Evolutionary conservation across 1,140 invertebrate genomes (phyloP).

Genomic region (Magallana angulata): DNA sequence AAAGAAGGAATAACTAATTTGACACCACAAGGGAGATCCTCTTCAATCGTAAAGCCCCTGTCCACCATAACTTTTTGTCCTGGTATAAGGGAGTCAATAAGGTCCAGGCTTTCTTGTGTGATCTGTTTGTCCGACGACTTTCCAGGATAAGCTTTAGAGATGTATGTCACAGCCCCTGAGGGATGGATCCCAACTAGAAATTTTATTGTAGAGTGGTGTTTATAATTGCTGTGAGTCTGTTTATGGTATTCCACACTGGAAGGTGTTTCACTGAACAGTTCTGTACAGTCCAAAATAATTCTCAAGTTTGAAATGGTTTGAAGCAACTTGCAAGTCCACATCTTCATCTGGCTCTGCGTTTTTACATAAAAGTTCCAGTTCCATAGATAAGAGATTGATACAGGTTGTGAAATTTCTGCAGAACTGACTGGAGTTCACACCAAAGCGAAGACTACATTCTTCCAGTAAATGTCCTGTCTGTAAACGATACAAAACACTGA

Average conservation of each 20-base stretch:
- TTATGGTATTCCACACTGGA: background rate
- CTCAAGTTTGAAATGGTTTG: background rate
- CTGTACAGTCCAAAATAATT: background rate
- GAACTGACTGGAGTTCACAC: background rate
- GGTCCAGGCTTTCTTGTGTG: background rate
- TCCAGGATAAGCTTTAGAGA: conserved; percentile 44
- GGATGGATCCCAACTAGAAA: background rate
- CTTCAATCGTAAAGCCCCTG: conserved; percentile 48
- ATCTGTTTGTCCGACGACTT: conserved; percentile 39
- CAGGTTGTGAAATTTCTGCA: too few species aligned
- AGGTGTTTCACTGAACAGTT: conserved; percentile 16
- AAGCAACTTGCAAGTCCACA: background rate
- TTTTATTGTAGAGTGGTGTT: conserved; percentile 33
- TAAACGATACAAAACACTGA: too few species aligned
- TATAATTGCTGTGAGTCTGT: background rate
- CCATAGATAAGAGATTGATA: too few species aligned
- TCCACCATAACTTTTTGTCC: conserved; percentile 47
- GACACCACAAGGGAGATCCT: conserved; percentile 13
- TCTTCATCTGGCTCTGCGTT: background rate
- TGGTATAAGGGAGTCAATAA: conserved; percentile 3
- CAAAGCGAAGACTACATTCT: background rate
- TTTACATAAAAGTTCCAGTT: too few species aligned
- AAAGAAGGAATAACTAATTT: conserved; percentile 36
- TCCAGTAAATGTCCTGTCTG: background rate
- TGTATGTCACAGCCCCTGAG: conserved; percentile 8